Percentiles rank a stretch among this genome's conserved stretches.
Evolutionary conservation across 2,113 vertebrate species (phyloP).

Genomic region (Nothoprocta pentlandii): DNA sequence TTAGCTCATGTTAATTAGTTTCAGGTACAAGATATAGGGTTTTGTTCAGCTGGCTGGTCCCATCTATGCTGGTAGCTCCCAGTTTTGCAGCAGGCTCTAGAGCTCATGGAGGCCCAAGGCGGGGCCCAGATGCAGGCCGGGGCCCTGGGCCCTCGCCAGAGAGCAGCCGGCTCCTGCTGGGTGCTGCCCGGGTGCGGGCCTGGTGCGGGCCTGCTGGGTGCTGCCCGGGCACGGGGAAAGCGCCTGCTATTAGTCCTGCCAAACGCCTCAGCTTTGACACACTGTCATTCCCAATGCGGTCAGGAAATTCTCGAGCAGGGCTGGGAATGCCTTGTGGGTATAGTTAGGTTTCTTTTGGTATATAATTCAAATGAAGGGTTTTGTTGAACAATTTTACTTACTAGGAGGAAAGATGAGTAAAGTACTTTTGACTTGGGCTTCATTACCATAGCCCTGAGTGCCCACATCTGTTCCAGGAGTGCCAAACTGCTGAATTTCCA

Average conservation of each 20-base stretch:
- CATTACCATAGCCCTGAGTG: neutral
- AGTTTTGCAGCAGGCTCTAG: neutral
- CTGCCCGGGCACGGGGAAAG: neutral
- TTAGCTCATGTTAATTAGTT: neutral
- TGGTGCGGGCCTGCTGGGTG: neutral
- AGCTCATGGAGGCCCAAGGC: fast-evolving
- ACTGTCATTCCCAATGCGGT: neutral
- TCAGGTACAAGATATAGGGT: fast-evolving
- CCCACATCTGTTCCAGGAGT: constrained; percentile 13
- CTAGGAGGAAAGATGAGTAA: neutral
- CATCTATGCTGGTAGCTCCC: neutral
- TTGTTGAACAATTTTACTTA: neutral
- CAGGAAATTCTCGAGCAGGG: neutral
- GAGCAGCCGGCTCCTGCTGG: neutral
- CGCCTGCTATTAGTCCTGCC: neutral
- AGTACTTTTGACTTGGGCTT: neutral
- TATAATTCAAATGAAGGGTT: neutral
- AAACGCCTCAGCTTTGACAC: neutral
- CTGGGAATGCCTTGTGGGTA: neutral
- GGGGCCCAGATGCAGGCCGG: neutral
- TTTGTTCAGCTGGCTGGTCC: neutral
- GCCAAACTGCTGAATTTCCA: neutral
- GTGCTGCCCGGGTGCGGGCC: neutral
- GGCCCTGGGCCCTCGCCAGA: too few relatives aligned
- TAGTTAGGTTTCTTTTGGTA: neutral